These are phyloP conservation scores for Vireo griseus DNA, from an alignment of 2,797 vertebrate genomes.

Conservation along the genomic window DNA sequence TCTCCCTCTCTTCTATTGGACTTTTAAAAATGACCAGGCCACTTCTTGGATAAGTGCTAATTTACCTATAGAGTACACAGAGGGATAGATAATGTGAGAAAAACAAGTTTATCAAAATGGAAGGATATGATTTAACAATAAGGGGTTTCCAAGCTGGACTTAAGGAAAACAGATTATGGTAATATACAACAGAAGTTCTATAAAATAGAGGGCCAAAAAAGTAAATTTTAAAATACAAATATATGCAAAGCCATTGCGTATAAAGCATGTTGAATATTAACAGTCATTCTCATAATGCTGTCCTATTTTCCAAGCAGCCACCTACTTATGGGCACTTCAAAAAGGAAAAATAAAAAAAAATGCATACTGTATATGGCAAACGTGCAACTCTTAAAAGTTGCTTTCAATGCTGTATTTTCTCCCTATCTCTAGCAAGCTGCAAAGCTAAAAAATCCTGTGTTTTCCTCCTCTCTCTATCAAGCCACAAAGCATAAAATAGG, in stretches of 20 bases:
- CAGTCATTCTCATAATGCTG: background rate
- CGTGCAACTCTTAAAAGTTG: background rate
- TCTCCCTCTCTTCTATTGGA: background rate
- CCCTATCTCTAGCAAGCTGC: background rate
- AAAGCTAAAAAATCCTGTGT: background rate
- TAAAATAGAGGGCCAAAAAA: background rate
- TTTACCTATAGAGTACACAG: background rate
- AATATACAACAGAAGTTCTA: background rate
- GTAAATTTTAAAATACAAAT: background rate
- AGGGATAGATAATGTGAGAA: background rate
- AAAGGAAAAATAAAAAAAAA: background rate
- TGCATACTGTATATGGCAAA: background rate
- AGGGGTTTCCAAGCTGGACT: background rate
- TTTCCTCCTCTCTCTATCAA: background rate
- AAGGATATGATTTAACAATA: background rate
- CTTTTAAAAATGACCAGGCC: background rate
- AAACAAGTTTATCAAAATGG: background rate
- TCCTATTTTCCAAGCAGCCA: conserved; percentile 9
- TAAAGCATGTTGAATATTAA: conserved; percentile 10
- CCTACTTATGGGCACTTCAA: background rate
- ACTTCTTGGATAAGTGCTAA: background rate
- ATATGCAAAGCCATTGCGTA: background rate
- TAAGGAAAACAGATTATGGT: background rate
- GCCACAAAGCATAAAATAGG: background rate
- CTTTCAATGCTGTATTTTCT: background rate